A percentile compares a stretch with the other conserved stretches of the same genome.
Evolutionary conservation across 1,140 invertebrate species (phyloP).

Genomic region (Pogonognathellus flavescens): DNA sequence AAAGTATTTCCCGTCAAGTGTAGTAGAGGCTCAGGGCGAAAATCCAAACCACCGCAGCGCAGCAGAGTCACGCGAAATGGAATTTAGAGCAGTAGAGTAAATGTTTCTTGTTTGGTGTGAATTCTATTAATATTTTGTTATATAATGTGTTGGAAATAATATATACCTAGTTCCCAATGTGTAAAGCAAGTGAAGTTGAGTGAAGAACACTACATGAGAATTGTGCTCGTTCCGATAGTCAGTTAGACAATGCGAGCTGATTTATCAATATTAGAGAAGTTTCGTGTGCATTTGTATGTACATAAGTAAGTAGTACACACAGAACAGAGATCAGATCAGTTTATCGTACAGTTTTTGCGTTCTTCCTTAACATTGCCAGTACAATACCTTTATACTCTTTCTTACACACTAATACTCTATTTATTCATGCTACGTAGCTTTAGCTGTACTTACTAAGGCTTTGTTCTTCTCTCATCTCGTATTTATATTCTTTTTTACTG

Average conservation of each 20-base stretch:
- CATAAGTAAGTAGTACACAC: conserved; percentile 11
- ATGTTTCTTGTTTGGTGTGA: neutral
- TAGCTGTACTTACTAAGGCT: neutral
- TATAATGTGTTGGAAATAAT: neutral
- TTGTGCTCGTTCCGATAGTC: neutral
- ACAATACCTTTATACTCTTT: neutral
- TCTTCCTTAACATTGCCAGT: neutral
- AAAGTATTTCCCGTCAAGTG: neutral
- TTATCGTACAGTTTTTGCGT: neutral
- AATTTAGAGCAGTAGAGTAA: conserved; percentile 32
- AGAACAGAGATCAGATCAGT: conserved; percentile 16
- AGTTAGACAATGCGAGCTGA: neutral
- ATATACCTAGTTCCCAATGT: neutral
- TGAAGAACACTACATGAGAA: neutral
- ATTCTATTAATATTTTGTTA: neutral
- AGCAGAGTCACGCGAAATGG: conserved; percentile 16
- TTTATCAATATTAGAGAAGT: conserved; percentile 9
- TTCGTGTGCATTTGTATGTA: neutral
- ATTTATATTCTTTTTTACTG: neutral
- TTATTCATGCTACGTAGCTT: neutral
- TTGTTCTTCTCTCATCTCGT: neutral
- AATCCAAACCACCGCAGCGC: neutral
- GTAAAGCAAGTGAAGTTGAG: neutral
- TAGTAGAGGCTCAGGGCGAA: neutral
- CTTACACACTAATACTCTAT: neutral